These are phyloP conservation scores for Sebastolobus alascanus DNA, from an alignment of 2,797 vertebrate species.

Conservation along the genomic window DNA sequence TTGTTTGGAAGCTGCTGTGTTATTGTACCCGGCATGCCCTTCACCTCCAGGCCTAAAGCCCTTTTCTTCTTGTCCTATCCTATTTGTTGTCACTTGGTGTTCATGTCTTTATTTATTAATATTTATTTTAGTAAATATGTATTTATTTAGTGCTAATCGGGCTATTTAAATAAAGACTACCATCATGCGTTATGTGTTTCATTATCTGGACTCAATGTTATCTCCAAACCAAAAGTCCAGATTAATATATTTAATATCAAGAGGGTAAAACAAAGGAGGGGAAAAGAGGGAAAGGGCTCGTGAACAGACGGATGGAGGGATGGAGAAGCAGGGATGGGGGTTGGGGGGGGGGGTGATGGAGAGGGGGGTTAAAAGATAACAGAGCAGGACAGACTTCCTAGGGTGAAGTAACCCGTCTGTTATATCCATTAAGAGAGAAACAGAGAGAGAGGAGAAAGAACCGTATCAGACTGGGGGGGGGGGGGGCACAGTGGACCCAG, in stretches of 20 bases:
- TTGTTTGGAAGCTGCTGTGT: neutral
- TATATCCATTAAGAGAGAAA: constrained; percentile 65
- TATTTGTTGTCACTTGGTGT: neutral
- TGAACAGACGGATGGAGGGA: neutral
- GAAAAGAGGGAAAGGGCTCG: neutral
- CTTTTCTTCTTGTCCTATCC: too few species aligned
- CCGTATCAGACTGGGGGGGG: neutral
- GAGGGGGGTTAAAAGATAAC: constrained; percentile 67
- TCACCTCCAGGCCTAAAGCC: neutral
- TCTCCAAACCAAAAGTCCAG: neutral
- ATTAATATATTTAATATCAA: neutral
- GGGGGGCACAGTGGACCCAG: neutral
- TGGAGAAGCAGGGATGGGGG: constrained; percentile 5
- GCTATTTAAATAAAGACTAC: neutral
- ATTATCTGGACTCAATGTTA: neutral
- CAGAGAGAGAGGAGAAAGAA: neutral
- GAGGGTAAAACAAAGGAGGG: neutral
- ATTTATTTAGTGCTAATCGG: neutral
- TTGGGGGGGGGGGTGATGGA: neutral
- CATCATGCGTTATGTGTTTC: neutral
- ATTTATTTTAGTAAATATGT: neutral
- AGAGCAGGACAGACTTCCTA: constrained; percentile 67
- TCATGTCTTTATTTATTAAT: neutral
- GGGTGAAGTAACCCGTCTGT: constrained; percentile 67
- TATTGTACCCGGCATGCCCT: neutral